Percentiles rank a stretch among this genome's conserved stretches.
phyloP scores from a whole-genome alignment of 2,888 invertebrate species.

The Myopa tessellatipennis region DNA sequence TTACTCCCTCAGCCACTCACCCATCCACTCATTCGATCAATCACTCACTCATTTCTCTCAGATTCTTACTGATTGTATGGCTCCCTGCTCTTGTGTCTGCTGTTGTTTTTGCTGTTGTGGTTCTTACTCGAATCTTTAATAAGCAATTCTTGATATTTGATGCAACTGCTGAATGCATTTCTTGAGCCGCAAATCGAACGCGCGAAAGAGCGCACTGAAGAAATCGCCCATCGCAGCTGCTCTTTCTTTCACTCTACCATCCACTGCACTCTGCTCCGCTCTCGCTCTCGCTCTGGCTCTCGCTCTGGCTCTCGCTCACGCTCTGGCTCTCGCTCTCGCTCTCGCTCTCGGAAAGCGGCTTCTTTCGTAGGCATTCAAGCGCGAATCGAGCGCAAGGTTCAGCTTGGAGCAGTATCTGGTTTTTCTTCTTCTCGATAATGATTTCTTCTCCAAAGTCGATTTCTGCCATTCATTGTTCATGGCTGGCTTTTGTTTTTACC shows the following conservation, averaged over 20 bases:
- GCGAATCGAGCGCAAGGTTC: slow-evolving; percentile 56
- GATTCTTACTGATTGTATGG: slow-evolving; percentile 1
- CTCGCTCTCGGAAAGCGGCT: slow-evolving; percentile 37
- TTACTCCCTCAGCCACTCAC: background rate
- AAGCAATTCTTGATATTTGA: background rate
- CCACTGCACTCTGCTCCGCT: background rate
- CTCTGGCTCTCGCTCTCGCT: background rate
- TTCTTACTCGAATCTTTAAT: too few species aligned
- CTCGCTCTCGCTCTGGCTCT: background rate
- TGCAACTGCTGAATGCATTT: too few species aligned
- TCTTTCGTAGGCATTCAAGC: slow-evolving; percentile 49
- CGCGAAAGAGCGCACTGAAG: background rate
- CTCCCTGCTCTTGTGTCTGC: background rate
- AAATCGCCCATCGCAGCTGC: background rate
- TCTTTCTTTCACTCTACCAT: background rate
- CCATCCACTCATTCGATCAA: background rate
- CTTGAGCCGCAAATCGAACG: too few species aligned
- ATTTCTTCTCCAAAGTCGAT: slow-evolving; percentile 28
- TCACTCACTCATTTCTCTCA: background rate
- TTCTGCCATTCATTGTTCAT: slow-evolving; percentile 1
- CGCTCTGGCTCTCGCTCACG: background rate
- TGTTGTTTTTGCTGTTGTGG: background rate
- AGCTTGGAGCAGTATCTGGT: slow-evolving; percentile 39
- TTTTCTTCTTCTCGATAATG: slow-evolving; percentile 34
- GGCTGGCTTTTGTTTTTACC: slow-evolving; percentile 11